Conservation (phyloP, 2,888 invertebrate genomes). For the Molanna angustata region DNA sequence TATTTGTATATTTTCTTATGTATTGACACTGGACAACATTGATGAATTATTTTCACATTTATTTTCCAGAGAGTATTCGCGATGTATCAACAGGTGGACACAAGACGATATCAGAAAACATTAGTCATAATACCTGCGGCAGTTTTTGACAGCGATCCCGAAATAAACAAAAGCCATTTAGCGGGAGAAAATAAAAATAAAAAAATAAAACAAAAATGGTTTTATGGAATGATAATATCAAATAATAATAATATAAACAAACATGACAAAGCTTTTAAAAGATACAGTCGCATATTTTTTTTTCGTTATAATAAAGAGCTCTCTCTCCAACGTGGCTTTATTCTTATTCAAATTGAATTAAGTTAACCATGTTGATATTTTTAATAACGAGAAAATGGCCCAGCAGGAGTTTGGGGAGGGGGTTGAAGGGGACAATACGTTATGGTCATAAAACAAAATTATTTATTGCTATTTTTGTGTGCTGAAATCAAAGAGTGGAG, state of each 20-base stretch:
- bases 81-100: too few species aligned
- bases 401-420: constrained; percentile 15
- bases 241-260: too few species aligned
- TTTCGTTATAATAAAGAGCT: constrained; percentile 20
- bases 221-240: constrained; percentile 26
- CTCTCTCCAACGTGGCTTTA: constrained; percentile 18
- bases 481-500: too few species aligned
- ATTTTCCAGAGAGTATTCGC: too few species aligned
- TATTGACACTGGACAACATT: too few species aligned
- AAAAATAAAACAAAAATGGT: constrained; percentile 20
- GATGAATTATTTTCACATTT: too few species aligned
- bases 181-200: too few species aligned
- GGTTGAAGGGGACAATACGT: constrained; percentile 15
- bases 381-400: constrained; percentile 28
- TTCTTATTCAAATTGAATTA: constrained; percentile 33
- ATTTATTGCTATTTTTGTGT: constrained; percentile 29
- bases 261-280: constrained; percentile 32
- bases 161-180: constrained; percentile 7
- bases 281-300: constrained; percentile 15
- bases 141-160: too few species aligned
- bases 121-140: too few species aligned
- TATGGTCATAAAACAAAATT: constrained; percentile 29
- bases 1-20: too few species aligned
- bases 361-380: constrained; percentile 31
- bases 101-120: too few species aligned